Percentiles rank a stretch among this genome's conserved stretches.
These are phyloP conservation scores for Tapera naevia DNA, from an alignment of 2,797 vertebrate species.

Conservation along the genomic window DNA sequence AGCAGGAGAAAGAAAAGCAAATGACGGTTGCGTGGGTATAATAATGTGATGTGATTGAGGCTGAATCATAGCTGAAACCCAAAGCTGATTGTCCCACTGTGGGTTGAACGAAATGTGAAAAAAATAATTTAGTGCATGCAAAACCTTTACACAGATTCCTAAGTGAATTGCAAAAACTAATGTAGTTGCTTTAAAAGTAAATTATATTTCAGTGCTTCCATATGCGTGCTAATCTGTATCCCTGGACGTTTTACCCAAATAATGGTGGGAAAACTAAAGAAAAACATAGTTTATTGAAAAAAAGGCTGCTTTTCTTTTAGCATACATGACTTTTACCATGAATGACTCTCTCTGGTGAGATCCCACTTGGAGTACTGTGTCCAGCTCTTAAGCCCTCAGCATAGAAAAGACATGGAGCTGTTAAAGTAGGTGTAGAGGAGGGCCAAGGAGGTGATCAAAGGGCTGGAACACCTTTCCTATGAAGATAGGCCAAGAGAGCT, in stretches of 20 bases:
- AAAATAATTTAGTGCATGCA: conserved; percentile 60
- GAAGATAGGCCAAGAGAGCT: too few relatives aligned
- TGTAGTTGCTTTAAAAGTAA: conserved; percentile 39
- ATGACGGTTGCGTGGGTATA: neutral
- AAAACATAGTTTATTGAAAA: neutral
- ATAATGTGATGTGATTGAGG: conserved; percentile 56
- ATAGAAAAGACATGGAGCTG: too few relatives aligned
- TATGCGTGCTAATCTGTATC: neutral
- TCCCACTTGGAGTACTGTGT: too few relatives aligned
- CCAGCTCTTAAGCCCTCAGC: too few relatives aligned
- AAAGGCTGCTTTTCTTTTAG: neutral
- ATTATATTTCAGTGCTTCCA: conserved; percentile 54
- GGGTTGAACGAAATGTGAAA: conserved; percentile 51
- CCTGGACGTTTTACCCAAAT: neutral
- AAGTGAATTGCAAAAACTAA: conserved; percentile 34
- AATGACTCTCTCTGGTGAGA: too few relatives aligned
- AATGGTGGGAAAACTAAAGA: neutral
- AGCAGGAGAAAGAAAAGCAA: conserved; percentile 60
- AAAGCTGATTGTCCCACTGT: conserved; percentile 51
- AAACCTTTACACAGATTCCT: conserved; percentile 38
- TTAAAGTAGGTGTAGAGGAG: too few relatives aligned
- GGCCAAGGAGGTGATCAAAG: too few relatives aligned
- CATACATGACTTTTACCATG: neutral
- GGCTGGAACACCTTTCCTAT: too few relatives aligned
- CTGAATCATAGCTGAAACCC: conserved; percentile 52